Evolutionary conservation across 2,113 vertebrate species (phyloP).

Genomic region (Pangasianodon hypophthalmus): DNA sequence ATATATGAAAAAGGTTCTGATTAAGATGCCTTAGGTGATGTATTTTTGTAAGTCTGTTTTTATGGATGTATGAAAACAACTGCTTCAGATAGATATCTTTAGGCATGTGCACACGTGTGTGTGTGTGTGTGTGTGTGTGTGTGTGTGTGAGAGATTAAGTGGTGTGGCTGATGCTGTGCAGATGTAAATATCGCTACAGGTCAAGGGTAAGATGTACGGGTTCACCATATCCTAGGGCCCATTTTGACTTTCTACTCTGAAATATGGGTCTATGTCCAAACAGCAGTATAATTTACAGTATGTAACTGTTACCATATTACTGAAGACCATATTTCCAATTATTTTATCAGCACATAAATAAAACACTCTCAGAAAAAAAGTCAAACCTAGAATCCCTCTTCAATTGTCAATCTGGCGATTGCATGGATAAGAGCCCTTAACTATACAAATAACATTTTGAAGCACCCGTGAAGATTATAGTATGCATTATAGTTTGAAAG

Average conservation of each 20-base stretch:
- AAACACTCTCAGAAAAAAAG: background rate
- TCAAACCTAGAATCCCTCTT: background rate
- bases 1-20: background rate
- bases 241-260: background rate
- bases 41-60: background rate
- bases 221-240: background rate
- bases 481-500: background rate
- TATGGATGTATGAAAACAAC: background rate
- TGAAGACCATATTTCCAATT: background rate
- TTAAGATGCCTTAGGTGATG: background rate
- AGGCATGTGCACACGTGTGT: background rate
- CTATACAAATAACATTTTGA: background rate
- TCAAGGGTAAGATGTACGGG: background rate
- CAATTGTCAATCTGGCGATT: background rate
- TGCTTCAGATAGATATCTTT: background rate
- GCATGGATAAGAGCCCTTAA: background rate
- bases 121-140: constrained; percentile 21
- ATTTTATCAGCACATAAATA: background rate
- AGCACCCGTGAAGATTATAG: background rate
- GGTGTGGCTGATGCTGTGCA: background rate
- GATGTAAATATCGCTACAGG: background rate
- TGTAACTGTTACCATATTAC: background rate
- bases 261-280: background rate
- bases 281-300: background rate
- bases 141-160: background rate